A percentile compares a stretch with the other conserved stretches of the same genome.
These are phyloP conservation scores for Nipponacmea schrenckii DNA, from an alignment of 2,888 invertebrate genomes.

Conservation along the genomic window DNA sequence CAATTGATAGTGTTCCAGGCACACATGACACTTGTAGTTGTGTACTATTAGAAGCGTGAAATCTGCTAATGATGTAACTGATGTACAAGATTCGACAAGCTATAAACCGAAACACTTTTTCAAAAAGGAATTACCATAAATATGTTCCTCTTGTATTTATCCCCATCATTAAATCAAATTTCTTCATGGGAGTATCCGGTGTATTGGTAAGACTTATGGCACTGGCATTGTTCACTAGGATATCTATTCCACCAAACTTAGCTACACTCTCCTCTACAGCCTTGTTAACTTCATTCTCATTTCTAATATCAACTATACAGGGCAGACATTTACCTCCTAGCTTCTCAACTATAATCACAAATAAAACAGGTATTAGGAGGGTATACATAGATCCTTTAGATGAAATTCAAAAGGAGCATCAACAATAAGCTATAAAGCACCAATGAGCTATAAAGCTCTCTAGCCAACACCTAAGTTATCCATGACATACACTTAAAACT, in stretches of 20 bases:
- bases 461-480: too few species aligned
- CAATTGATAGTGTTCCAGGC: too few species aligned
- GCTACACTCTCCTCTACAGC: slow-evolving; percentile 74
- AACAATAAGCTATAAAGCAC: not conserved
- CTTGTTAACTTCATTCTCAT: slow-evolving; percentile 76
- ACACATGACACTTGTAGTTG: too few species aligned
- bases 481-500: too few species aligned
- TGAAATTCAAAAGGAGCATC: not conserved
- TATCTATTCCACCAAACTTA: slow-evolving; percentile 95
- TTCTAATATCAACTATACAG: slow-evolving; percentile 87
- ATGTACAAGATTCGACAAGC: too few species aligned
- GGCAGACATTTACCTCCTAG: slow-evolving; percentile 87
- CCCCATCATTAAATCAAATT: slow-evolving; percentile 94
- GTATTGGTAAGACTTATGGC: slow-evolving; percentile 85
- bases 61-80: too few species aligned
- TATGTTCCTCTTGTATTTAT: slow-evolving; percentile 96
- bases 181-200: slow-evolving; percentile 89
- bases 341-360: slow-evolving; percentile 77
- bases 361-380: not conserved
- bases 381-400: not conserved
- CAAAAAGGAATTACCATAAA: slow-evolving; percentile 76
- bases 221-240: slow-evolving; percentile 93
- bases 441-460: not conserved
- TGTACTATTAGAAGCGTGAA: too few species aligned
- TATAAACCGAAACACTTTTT: too few species aligned